phyloP scores from a whole-genome alignment of 2,888 invertebrate species.

The Hemistola chrysoprasaria region DNA sequence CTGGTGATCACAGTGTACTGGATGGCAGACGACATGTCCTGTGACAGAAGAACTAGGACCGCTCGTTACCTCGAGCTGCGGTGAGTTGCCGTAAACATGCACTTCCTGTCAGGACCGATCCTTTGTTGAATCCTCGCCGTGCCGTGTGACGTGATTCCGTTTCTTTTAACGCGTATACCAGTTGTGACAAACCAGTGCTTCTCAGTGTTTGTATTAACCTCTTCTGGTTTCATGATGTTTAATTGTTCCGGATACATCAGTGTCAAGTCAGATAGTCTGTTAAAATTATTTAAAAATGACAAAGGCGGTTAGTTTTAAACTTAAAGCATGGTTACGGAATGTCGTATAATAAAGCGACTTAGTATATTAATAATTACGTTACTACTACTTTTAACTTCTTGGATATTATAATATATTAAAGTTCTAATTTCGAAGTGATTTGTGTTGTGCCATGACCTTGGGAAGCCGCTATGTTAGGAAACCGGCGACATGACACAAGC shows the following conservation, averaged over 20 bases:
- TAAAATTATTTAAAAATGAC: conserved; percentile 36
- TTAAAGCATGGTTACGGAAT: conserved; percentile 15
- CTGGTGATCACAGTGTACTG: conserved; percentile 65
- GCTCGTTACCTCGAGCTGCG: conserved; percentile 79
- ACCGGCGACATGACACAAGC: conserved; percentile 53
- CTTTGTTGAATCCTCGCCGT: conserved; percentile 68
- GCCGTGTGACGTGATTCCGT: conserved; percentile 70
- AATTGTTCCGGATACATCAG: conserved; percentile 28
- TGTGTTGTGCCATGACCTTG: conserved; percentile 59
- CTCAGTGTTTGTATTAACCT: conserved; percentile 26
- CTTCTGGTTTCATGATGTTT: conserved; percentile 21
- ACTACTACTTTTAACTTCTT: too few species aligned
- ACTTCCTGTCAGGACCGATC: conserved; percentile 65
- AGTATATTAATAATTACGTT: too few species aligned
- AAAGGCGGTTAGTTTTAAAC: conserved; percentile 30
- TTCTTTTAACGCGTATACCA: conserved; percentile 69
- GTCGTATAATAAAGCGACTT: conserved; percentile 23
- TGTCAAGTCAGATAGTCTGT: conserved; percentile 35
- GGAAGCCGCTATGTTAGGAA: conserved; percentile 57
- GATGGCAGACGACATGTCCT: conserved; percentile 74
- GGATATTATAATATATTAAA: conserved; percentile 5
- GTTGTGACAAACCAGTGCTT: conserved; percentile 33
- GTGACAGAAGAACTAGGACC: conserved; percentile 78
- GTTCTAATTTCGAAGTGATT: conserved; percentile 45
- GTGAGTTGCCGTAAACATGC: conserved; percentile 70